Percentiles rank a stretch among this genome's conserved stretches.
Evolutionary conservation across 2,113 vertebrate species (phyloP).

Genomic region (Stigmatopora nigra): DNA sequence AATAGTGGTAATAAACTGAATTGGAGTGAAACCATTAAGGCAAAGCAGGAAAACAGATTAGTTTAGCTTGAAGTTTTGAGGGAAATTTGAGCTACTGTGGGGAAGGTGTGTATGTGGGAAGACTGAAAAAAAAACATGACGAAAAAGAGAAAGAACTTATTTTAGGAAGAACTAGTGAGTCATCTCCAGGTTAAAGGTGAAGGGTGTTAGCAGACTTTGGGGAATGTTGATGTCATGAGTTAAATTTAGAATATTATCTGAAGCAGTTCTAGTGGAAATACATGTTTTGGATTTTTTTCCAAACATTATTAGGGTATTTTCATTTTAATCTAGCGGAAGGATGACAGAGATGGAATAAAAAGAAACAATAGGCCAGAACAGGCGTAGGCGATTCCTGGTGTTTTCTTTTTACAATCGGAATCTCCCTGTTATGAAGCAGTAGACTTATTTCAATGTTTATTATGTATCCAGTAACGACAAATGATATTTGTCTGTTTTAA

Average conservation of each 20-base stretch:
- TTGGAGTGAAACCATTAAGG: conserved; percentile 6
- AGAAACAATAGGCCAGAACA: conserved; percentile 17
- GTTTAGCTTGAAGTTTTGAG: not conserved
- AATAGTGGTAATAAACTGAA: not conserved
- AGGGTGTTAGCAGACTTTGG: conserved; percentile 20
- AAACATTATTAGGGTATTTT: not conserved
- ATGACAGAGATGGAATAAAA: not conserved
- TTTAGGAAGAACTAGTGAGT: conserved; percentile 38
- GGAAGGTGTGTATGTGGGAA: conserved; percentile 33
- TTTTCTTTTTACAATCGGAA: conserved; percentile 41
- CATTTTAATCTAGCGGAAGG: not conserved
- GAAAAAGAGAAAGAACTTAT: conserved; percentile 17
- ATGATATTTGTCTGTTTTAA: conserved; percentile 35
- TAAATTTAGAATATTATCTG: conserved; percentile 48
- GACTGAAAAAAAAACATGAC: not conserved
- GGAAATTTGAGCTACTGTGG: conserved; percentile 16
- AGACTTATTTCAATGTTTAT: conserved; percentile 43
- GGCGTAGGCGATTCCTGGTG: conserved; percentile 33
- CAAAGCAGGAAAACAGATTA: conserved; percentile 3
- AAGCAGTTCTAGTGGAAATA: not conserved
- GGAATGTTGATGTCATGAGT: conserved; percentile 36
- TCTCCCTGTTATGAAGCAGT: conserved; percentile 38
- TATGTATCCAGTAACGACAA: conserved; percentile 21
- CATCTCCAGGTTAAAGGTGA: conserved; percentile 40
- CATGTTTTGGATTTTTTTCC: not conserved